Percentiles rank a stretch among this genome's conserved stretches.
These are phyloP conservation scores for Xiphorhynchus elegans DNA, from an alignment of 2,113 vertebrate genomes.

Conservation along the genomic window DNA sequence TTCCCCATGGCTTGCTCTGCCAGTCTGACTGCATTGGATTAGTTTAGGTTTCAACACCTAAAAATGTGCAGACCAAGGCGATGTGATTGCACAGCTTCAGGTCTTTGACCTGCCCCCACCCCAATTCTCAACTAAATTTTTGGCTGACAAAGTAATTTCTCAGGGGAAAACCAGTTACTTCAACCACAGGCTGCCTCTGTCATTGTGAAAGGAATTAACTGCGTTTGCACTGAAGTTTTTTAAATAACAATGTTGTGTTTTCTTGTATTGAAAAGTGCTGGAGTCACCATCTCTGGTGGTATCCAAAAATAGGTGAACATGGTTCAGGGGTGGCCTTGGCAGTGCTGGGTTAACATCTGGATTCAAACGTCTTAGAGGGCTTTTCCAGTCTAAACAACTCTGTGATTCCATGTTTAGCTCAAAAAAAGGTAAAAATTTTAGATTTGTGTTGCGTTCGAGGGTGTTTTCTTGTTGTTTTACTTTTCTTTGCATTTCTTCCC, in stretches of 20 bases:
- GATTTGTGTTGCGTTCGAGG: not conserved
- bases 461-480: not conserved
- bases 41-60: not conserved
- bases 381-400: not conserved
- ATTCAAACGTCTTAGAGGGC: not conserved
- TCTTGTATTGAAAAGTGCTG: not conserved
- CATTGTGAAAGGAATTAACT: not conserved
- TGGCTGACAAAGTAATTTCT: not conserved
- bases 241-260: not conserved
- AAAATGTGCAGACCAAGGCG: not conserved
- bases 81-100: fast-evolving
- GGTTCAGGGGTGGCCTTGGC: not conserved
- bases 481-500: not conserved
- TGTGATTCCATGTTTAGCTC: not conserved
- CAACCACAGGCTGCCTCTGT: not conserved
- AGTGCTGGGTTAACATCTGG: not conserved
- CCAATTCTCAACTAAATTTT: not conserved
- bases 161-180: not conserved
- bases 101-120: not conserved
- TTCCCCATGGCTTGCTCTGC: not conserved
- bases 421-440: not conserved
- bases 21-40: not conserved
- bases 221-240: not conserved
- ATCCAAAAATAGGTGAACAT: not conserved
- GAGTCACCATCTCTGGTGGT: not conserved